A percentile compares a stretch with the other conserved stretches of the same genome.
These are phyloP conservation scores for Caenorhabditis macrosperma DNA, from an alignment of 2,888 invertebrate species.

Conservation along the genomic window DNA sequence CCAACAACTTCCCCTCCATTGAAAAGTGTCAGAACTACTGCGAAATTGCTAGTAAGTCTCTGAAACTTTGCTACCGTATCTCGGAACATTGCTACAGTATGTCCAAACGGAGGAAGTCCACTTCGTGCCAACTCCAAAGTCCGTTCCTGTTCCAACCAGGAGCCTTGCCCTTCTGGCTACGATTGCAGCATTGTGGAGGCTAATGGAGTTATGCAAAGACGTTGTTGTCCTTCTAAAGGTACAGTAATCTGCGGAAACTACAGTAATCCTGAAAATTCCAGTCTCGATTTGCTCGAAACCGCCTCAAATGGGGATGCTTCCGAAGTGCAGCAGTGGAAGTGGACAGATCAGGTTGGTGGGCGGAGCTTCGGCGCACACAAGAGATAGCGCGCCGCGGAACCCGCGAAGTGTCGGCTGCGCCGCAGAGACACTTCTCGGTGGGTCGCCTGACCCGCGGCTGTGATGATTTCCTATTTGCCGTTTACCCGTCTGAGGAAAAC, in stretches of 20 bases:
- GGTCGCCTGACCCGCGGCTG: slow-evolving; percentile 6
- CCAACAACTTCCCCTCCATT: slow-evolving; percentile 72
- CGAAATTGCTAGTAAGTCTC: slow-evolving; percentile 66
- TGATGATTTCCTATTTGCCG: slow-evolving; percentile 65
- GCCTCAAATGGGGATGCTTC: slow-evolving; percentile 67
- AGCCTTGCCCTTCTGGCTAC: slow-evolving; percentile 67
- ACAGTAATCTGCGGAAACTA: background rate
- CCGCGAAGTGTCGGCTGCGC: slow-evolving; percentile 42
- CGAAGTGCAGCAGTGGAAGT: slow-evolving; percentile 66
- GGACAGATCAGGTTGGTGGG: slow-evolving; percentile 64
- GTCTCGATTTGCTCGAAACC: slow-evolving; percentile 67
- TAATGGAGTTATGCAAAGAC: slow-evolving; percentile 62
- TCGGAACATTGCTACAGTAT: slow-evolving; percentile 56
- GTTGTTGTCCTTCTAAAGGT: slow-evolving; percentile 72
- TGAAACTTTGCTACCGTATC: background rate
- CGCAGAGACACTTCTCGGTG: background rate
- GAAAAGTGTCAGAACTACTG: slow-evolving; percentile 71
- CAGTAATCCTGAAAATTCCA: slow-evolving; percentile 27
- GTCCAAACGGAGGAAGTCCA: slow-evolving; percentile 71
- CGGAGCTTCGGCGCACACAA: slow-evolving; percentile 30
- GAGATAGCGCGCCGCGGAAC: slow-evolving; percentile 29
- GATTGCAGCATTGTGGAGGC: slow-evolving; percentile 70
- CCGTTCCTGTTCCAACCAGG: slow-evolving; percentile 63
- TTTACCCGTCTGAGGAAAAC: slow-evolving; percentile 69
- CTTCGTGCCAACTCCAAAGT: slow-evolving; percentile 67